Evolutionary conservation across 2,888 invertebrate species (phyloP).

Genomic region (Morpho helenor): DNA sequence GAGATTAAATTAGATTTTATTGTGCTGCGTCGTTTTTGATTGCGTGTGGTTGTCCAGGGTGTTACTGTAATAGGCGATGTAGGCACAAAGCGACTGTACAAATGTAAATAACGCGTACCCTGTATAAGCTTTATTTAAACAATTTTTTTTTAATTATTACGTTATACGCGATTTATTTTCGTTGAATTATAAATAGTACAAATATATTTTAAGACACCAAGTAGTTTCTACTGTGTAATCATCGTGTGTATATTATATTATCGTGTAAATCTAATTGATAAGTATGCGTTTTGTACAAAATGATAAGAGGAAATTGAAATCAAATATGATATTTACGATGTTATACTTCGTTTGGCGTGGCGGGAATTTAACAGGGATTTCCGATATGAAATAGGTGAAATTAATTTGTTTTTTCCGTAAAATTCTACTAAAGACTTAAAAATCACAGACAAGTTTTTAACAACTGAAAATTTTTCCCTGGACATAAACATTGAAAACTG

Average conservation of each 20-base stretch:
- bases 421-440: too few species aligned
- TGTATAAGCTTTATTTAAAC: constrained; percentile 42
- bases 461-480: too few species aligned
- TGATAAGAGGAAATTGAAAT: constrained; percentile 33
- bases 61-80: constrained; percentile 1
- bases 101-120: constrained; percentile 57
- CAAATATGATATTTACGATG: constrained; percentile 43
- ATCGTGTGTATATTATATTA: constrained; percentile 51
- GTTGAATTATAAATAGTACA: constrained; percentile 72
- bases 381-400: too few species aligned
- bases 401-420: too few species aligned
- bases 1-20: neutral
- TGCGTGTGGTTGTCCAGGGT: constrained; percentile 6
- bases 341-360: too few species aligned
- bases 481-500: too few species aligned
- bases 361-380: too few species aligned
- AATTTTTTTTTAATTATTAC: constrained; percentile 42
- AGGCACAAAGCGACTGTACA: constrained; percentile 38
- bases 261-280: constrained; percentile 42
- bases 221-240: constrained; percentile 27
- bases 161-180: constrained; percentile 37
- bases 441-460: too few species aligned
- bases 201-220: constrained; percentile 58
- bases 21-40: neutral
- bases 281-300: constrained; percentile 70